Base-by-base conservation (phyloP, 2,113 vertebrate species). In the Brevimyrus niger region DNA sequence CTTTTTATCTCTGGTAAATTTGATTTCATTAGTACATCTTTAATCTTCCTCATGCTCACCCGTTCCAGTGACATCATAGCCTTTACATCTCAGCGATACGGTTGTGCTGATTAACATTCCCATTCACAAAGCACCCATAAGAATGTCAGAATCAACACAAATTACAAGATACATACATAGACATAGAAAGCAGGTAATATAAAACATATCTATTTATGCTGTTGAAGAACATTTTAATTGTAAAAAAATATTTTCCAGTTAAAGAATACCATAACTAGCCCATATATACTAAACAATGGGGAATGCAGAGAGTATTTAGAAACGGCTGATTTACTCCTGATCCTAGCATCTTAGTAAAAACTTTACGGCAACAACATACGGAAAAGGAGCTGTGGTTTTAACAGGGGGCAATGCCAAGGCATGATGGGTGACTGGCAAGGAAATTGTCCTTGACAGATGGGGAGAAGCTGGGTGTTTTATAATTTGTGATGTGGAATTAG, bases 1-100 rank as follows among this genome's bases (percentile, higher is more conserved):
- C 19, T 42, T 87, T 87, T 87, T 58, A 85, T 87, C 86, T 55
- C 86, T 35, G 48, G 27, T 87, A 31, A 87, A 53, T 51, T 31
- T 58, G 86, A 87, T 53, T 87, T 35, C 23, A 87, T 53, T 55
- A 42, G 31, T 55, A 46, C 44, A 47, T 85, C 46, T 85, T 85
- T 76, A 76, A 85, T 85, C 46, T n/a, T 85, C 50, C 35, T 38
- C 50, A 35, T 19, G 48, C 86, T 87, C 48, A 38, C 58, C 11
- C 31, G 7, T 87, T 55, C 48, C 50, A 53, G 48, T 87, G 86
- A 87, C 86, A 55, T 35, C 13, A 48, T 11, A 38, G 15, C 55
- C 50, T 21, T 87, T n/a, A 87, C 50, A 58, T 53, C 7, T 27
- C 15, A 42, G 27, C 3, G n/a, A 53, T 19, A 38, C 1, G 31